These are phyloP conservation scores for Hucho hucho DNA, from an alignment of 2,113 vertebrate genomes.

Conservation along the genomic window DNA sequence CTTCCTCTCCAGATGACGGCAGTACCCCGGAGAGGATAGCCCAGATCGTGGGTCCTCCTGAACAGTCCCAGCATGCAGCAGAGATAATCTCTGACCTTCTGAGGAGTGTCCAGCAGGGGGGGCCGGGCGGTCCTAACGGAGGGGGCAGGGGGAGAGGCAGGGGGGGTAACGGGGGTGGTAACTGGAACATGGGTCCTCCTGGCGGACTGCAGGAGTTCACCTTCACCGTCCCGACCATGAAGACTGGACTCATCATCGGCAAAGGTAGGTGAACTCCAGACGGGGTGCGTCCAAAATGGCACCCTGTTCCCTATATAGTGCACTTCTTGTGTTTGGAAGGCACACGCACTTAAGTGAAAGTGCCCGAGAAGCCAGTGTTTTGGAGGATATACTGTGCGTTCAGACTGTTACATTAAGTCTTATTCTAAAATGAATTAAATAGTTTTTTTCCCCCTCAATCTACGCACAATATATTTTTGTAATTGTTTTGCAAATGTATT, in stretches of 20 bases:
- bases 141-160: conserved; percentile 92
- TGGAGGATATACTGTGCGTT: too few relatives aligned
- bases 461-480: too few relatives aligned
- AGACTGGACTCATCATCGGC: conserved; percentile 97
- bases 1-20: conserved; percentile 83
- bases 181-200: conserved; percentile 98
- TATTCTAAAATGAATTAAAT: too few relatives aligned
- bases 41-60: conserved; percentile 95
- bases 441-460: too few relatives aligned
- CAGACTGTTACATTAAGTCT: too few relatives aligned
- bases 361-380: too few relatives aligned
- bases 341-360: too few relatives aligned
- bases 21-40: conserved; percentile 97
- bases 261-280: conserved; percentile 79
- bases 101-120: conserved; percentile 95
- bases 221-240: conserved; percentile 97
- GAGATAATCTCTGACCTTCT: conserved; percentile 95
- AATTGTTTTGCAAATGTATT: too few relatives aligned
- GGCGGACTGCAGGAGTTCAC: conserved; percentile 97
- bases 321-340: too few relatives aligned
- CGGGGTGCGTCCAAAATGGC: conserved; percentile 62
- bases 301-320: too few relatives aligned
- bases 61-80: conserved; percentile 93
- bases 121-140: conserved; percentile 86
- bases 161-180: conserved; percentile 94